Evolutionary conservation across 2,888 invertebrate species (phyloP), one percentile per base, ranked within the genome.

Genomic region (Caenorhabditis macrosperma): DNA sequence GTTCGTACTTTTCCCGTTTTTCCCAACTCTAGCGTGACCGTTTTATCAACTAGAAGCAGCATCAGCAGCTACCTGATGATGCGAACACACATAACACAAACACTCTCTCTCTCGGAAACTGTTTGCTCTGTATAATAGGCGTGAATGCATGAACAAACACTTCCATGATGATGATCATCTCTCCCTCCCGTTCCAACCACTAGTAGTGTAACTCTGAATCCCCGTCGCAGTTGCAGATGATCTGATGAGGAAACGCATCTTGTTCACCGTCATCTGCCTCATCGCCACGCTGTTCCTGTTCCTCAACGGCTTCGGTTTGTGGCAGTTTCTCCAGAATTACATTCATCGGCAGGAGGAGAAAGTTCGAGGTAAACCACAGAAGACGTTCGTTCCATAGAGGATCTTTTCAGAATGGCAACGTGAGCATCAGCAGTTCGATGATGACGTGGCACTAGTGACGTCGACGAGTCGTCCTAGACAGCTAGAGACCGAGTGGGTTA

Each of bases 81-180:
- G 63, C 44, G 72, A 72, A 72, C 72, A 72, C 46, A 50, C 50
- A 63, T 59, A 68, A 48, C 30, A 60, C 64, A 64, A 64, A 64
- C 64, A 54, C 20, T 41, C 50, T 50, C 26, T 59, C 67, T 68
- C 68, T 67, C 46, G 22, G 57, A 48, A 2, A 48, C 3, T 69
- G 41, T 69, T 69, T 69, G 60, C 69, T 61, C 69, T 17, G 54
- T 38, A 54, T 69, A 57, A 68, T 68, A 60, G 69, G 69, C 54
- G 69, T 54, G 52, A 61, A 68, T 59, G 68, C 68, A 68, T 68
- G 60, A 61, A 44, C 69, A 69, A 69, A 69, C 38, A 69, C 30
- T 69, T 61, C 26, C 69, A 61, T 69, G 41, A 69, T 52, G 38
- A 50, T 30, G n/a, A 41, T 2, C 10, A 15, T 54, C 26, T 30